A percentile compares a stretch with the other conserved stretches of the same genome.
Conservation (phyloP, 2,888 invertebrate genomes). For the Drosophila affinis region DNA sequence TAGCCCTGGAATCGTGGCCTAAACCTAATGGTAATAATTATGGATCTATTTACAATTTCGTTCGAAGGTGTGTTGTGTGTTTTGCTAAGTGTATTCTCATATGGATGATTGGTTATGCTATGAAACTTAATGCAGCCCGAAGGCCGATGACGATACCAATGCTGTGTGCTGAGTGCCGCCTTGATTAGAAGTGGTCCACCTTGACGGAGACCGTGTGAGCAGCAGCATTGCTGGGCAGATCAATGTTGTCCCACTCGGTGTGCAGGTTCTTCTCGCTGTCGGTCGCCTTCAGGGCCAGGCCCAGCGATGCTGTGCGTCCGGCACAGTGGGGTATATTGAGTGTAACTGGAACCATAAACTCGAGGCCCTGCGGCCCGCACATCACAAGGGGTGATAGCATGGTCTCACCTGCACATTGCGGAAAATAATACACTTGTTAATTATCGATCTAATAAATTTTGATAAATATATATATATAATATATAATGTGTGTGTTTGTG, state of each 20-base stretch:
- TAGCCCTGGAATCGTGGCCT: slow-evolving; percentile 58
- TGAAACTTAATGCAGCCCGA: slow-evolving; percentile 30
- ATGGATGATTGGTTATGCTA: slow-evolving; percentile 31
- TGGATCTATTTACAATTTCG: slow-evolving; percentile 63
- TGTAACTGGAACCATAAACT: slow-evolving; percentile 94
- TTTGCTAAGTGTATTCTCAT: slow-evolving; percentile 10
- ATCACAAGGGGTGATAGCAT: slow-evolving; percentile 97
- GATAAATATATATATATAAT: not conserved
- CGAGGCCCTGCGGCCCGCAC: slow-evolving; percentile 97
- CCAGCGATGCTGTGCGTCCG: slow-evolving; percentile 90
- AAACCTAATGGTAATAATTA: slow-evolving; percentile 26
- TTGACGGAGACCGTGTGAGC: slow-evolving; percentile 95
- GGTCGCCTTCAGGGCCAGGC: slow-evolving; percentile 91
- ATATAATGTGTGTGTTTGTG: not conserved
- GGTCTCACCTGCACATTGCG: slow-evolving; percentile 90
- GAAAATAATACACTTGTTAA: slow-evolving; percentile 1
- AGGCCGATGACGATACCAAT: not conserved
- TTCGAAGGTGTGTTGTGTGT: slow-evolving; percentile 23
- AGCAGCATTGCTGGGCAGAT: slow-evolving; percentile 92
- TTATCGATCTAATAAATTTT: not conserved
- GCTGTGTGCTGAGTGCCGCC: too few relatives aligned
- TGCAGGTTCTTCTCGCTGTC: slow-evolving; percentile 93
- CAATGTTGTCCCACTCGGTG: slow-evolving; percentile 93
- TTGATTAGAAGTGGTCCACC: slow-evolving; percentile 92
- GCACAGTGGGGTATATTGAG: slow-evolving; percentile 95